A percentile compares a stretch with the other conserved stretches of the same genome.
Conservation (phyloP, 2,113 vertebrate species). For the Nycticorax nycticorax region DNA sequence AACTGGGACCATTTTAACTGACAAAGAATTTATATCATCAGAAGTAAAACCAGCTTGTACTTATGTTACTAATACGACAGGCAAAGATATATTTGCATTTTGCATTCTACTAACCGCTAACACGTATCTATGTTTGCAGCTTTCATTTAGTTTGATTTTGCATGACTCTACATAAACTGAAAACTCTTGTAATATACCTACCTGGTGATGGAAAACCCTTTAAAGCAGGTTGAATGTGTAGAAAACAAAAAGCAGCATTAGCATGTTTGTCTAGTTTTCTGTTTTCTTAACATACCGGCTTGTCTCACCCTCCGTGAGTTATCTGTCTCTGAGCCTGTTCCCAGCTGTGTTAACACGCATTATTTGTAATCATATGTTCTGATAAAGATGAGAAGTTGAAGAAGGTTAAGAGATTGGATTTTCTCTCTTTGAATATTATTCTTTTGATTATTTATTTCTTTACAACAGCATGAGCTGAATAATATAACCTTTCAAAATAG, state of each 20-base stretch:
- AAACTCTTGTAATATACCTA: background rate
- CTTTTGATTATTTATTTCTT: background rate
- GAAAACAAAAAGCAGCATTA: constrained; percentile 7
- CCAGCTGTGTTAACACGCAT: background rate
- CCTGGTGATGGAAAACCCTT: background rate
- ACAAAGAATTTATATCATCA: background rate
- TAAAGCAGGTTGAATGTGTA: background rate
- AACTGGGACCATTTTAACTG: background rate
- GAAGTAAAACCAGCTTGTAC: background rate
- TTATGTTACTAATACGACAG: background rate
- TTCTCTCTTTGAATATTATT: background rate
- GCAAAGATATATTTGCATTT: background rate
- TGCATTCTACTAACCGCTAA: constrained; percentile 34
- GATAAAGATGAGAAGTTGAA: background rate
- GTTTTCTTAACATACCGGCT: background rate
- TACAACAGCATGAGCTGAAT: background rate
- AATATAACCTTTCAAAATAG: background rate
- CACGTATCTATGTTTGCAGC: background rate
- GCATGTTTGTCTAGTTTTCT: constrained; percentile 34
- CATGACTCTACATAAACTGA: background rate
- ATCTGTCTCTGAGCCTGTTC: background rate
- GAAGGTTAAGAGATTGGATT: background rate
- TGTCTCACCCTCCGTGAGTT: background rate
- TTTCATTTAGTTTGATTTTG: constrained; percentile 28
- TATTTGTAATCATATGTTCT: background rate